Conservation (phyloP, 2,888 invertebrate species). For the Apodemia zela region DNA sequence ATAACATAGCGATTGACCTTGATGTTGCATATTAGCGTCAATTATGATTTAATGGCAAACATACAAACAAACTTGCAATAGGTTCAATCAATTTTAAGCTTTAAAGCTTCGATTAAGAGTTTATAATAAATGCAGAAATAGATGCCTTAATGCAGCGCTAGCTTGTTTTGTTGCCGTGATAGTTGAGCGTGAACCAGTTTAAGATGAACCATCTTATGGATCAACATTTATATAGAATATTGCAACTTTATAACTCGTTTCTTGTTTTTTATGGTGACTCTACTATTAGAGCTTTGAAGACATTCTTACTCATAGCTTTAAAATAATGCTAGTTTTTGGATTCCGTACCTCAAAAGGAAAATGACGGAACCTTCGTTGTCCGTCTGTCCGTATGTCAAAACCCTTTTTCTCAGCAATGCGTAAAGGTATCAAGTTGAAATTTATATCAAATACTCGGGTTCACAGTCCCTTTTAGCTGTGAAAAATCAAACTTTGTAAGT, state of each 20-base stretch:
- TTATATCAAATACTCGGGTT: no score
- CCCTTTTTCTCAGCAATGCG: no score
- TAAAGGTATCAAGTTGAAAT: no score
- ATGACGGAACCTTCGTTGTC: no score
- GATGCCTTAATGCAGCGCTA: not conserved
- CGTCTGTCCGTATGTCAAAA: no score
- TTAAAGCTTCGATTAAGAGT: not conserved
- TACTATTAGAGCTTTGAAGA: not conserved
- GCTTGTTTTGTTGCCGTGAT: constrained; percentile 14
- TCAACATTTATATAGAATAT: not conserved
- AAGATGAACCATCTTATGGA: not conserved
- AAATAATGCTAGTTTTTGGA: no score
- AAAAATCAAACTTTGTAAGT: no score
- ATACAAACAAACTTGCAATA: constrained; percentile 34
- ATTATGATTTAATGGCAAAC: constrained; percentile 43
- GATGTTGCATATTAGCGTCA: constrained; percentile 65
- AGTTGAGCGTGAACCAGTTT: constrained; percentile 1
- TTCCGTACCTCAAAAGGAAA: no score
- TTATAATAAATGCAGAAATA: constrained; percentile 19
- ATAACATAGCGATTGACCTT: constrained; percentile 52
- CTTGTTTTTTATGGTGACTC: not conserved
- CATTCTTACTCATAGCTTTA: not conserved
- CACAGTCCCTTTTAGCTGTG: no score
- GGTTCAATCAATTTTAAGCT: not conserved
- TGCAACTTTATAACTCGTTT: constrained; percentile 3